phyloP scores from a whole-genome alignment of 1,140 invertebrate genomes.

The Neodiprion virginianus region DNA sequence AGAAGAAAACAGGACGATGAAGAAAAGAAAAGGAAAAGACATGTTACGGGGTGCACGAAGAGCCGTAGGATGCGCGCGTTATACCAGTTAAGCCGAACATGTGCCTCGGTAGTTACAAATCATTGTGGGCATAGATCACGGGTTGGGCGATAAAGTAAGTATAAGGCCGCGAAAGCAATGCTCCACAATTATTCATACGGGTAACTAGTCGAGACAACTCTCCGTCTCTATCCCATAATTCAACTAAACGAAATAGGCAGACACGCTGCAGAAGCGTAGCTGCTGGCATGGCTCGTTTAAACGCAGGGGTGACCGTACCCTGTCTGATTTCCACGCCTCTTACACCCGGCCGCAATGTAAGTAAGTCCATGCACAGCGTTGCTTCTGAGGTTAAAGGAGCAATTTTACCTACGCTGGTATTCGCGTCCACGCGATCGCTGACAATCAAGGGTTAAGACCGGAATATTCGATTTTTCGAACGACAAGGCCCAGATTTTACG shows the following conservation, averaged over 20 bases:
- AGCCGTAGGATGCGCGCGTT: background rate
- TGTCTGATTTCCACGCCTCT: too few species aligned
- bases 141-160: background rate
- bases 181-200: slow-evolving; percentile 4
- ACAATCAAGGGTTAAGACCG: background rate
- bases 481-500: slow-evolving; percentile 19
- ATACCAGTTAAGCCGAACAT: background rate
- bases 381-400: too few species aligned
- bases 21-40: too few species aligned
- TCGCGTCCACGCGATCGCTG: background rate
- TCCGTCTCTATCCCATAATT: too few species aligned
- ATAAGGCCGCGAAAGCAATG: background rate
- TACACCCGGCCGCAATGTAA: too few species aligned
- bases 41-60: too few species aligned
- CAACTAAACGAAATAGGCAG: background rate
- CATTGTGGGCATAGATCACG: background rate
- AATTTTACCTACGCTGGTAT: too few species aligned
- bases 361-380: too few species aligned
- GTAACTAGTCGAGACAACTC: background rate
- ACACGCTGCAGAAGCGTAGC: background rate
- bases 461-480: background rate
- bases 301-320: too few species aligned
- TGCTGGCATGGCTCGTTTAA: too few species aligned
- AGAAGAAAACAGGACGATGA: too few species aligned
- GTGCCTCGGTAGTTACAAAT: background rate